These are phyloP conservation scores for Fulica atra DNA, from an alignment of 2,113 vertebrate genomes.

Conservation along the genomic window DNA sequence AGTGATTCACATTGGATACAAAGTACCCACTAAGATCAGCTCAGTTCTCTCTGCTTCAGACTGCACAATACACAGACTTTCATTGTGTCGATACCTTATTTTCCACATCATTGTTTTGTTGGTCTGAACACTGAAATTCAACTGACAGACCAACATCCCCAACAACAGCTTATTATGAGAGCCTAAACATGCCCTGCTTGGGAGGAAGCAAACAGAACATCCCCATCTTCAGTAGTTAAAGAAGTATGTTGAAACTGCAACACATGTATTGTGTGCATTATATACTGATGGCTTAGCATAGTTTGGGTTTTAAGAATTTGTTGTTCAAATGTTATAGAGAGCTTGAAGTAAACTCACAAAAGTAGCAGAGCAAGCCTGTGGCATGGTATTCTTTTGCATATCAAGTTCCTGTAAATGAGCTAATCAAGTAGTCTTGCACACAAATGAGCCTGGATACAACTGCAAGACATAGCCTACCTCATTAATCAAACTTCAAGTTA, in stretches of 20 bases:
- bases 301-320: neutral
- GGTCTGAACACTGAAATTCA: neutral
- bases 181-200: fast-evolving
- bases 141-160: neutral
- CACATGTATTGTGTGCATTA: neutral
- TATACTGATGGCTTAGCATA: neutral
- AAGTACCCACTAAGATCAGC: neutral
- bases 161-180: neutral
- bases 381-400: neutral
- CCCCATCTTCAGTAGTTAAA: neutral
- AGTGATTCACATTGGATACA: neutral
- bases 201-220: neutral
- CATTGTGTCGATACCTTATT: neutral
- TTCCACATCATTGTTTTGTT: neutral
- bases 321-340: neutral
- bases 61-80: neutral
- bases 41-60: neutral
- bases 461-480: neutral
- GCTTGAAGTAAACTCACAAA: neutral
- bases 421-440: neutral
- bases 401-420: neutral
- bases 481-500: neutral
- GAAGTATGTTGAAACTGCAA: neutral
- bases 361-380: neutral
- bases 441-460: neutral